Base-by-base conservation (phyloP, 2,113 vertebrate genomes). In the Rutilus rutilus region DNA sequence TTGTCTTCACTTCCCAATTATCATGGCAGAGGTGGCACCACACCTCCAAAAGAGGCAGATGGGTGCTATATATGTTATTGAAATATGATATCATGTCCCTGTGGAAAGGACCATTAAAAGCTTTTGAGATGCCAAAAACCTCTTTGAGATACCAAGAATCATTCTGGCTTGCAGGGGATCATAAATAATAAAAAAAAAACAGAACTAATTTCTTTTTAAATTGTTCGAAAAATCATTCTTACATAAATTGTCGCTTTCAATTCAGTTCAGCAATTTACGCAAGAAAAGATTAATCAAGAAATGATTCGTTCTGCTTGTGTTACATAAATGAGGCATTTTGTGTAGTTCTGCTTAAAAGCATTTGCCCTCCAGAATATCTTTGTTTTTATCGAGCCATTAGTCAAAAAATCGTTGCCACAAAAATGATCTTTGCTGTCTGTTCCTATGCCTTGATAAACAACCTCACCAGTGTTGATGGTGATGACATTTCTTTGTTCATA, bases 1-100 rank as follows among this genome's bases (percentile, higher is more conserved):
- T 65, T 47, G 23, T 80, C 39, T 45, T 80, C 78, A 80, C 23
- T 17, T 65, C n/a, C 42, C 36, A 80, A 80, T 80, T 47, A 80
- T 47, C 36, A 62, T 79, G 33, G 57, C 33, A 62, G 77, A 79
- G 8, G 33, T 5, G 12, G 14, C 77, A 62, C 33, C 57, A 64
- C 39, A 64, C 23, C 25, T 47, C 59, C 15, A 45, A 47, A 21
- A 80, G 6, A 42, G 57, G 33, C 33, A 79, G 57, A 79, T 7
- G 0, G 23, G 36, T 79, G 39, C 39, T 64, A 64, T 80, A 65
- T 65, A 30, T 10, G 3, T 27, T 80, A 47, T 10, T 64, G 59
- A 27, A 47, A 65, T 45, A 62, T 42, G 30, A n/a, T 59, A 45
- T 17, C 9, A 25, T 80, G n/a, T 80, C n/a, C 15, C 42, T 47